phyloP scores from a whole-genome alignment of 2,113 vertebrate species.

The Poecile atricapillus region DNA sequence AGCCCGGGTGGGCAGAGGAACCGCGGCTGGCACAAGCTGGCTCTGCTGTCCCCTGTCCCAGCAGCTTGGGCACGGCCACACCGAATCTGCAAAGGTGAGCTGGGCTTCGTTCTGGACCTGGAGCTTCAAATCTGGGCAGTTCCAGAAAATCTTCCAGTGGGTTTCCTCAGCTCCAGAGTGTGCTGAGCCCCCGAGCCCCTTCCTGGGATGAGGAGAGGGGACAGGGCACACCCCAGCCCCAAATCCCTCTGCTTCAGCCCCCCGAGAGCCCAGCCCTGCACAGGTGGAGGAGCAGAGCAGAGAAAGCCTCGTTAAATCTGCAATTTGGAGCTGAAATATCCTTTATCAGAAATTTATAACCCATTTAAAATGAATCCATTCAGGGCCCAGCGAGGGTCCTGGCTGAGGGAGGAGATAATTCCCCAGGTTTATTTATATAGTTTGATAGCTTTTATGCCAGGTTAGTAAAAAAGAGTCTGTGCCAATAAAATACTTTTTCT shows the following conservation, averaged over 20 bases:
- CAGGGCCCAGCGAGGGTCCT: not conserved
- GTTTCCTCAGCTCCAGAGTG: not conserved
- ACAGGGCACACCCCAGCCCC: not conserved
- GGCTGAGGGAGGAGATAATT: constrained; percentile 19
- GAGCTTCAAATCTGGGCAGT: not conserved
- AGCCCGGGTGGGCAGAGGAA: not conserved
- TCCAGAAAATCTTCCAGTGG: not conserved
- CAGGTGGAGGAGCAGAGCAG: not conserved
- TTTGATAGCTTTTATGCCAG: constrained; percentile 38
- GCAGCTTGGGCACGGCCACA: not conserved
- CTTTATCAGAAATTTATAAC: constrained; percentile 50
- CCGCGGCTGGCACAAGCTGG: not conserved
- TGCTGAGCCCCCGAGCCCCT: not conserved
- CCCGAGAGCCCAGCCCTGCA: not conserved
- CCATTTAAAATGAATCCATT: constrained; percentile 12
- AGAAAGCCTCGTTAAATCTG: not conserved
- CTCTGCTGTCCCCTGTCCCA: not conserved
- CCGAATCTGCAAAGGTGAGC: not conserved
- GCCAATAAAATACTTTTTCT: constrained; percentile 27
- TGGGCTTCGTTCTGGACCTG: not conserved
- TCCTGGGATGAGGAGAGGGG: not conserved
- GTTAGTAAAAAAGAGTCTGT: constrained; percentile 15
- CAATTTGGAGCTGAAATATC: constrained; percentile 2
- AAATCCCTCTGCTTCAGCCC: not conserved
- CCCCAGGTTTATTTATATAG: constrained; percentile 39